These are phyloP conservation scores for Hycleus phaleratus DNA, from an alignment of 1,140 invertebrate species.

Conservation along the genomic window DNA sequence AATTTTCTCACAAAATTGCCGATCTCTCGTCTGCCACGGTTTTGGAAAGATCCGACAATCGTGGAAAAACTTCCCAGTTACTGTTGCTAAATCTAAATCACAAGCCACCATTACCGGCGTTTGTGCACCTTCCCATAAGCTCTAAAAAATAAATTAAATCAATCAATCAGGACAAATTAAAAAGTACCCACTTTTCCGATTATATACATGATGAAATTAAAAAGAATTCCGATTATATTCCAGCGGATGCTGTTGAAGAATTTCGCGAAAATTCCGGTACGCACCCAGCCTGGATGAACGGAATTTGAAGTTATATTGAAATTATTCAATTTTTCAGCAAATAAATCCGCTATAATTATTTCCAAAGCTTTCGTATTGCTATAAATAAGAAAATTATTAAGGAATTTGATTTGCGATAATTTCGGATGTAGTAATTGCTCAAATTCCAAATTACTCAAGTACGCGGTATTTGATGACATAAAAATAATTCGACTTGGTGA, in stretches of 20 bases:
- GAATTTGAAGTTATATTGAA: conserved; percentile 49
- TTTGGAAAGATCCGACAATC: not conserved
- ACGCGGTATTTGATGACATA: conserved; percentile 41
- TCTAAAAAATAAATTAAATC: not conserved
- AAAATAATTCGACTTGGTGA: conserved; percentile 56
- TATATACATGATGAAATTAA: not conserved
- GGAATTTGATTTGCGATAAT: not conserved
- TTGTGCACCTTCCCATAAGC: not conserved
- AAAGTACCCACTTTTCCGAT: not conserved
- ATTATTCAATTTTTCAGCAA: conserved; percentile 49
- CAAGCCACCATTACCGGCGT: not conserved
- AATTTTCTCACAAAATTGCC: too few relatives aligned
- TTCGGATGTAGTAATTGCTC: conserved; percentile 29
- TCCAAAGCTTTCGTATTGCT: conserved; percentile 62
- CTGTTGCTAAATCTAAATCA: not conserved
- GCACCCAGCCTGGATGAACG: conserved; percentile 47
- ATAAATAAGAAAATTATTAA: conserved; percentile 39
- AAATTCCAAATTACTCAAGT: conserved; percentile 49
- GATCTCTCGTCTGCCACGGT: not conserved
- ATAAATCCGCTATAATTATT: conserved; percentile 57
- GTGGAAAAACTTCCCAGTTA: conserved; percentile 1
- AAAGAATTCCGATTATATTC: not conserved
- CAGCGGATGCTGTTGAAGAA: not conserved
- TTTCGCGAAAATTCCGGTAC: not conserved
- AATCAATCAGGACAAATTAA: not conserved